Evolutionary conservation across 2,888 invertebrate species (phyloP), one percentile per base, ranked within the genome.

Genomic region (Latrodectus elegans): DNA sequence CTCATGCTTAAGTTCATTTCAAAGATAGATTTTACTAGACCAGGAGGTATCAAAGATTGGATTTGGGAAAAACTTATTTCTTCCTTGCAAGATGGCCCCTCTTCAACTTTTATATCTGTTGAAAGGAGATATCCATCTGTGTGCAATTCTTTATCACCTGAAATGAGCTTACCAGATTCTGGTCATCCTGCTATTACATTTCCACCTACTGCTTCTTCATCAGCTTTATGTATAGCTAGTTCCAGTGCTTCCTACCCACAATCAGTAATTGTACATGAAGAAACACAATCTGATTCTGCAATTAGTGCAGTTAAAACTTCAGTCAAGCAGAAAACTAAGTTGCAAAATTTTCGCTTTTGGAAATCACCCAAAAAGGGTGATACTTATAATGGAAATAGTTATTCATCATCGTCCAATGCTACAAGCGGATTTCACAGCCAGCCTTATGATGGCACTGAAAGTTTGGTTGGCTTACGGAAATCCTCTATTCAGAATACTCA

Each of bases 1-100:
- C 10, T 70, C 6, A 64, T 80, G 10, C 68, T 89, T 49, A 75
- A 53, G 38, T 84, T 38, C 51, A 60, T 89, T 17, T 84, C 89
- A 9, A 89, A 80, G 73, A 84, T 89, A 70, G 89, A 89, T 77
- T 89, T 89, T 53, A 89, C 86, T 11, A 88, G 85, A 55, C 72
- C 76, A 38, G 70, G 80, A 12, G 8, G 11, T 71, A 49, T 78
- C 11, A 70, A 82, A 49, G 77, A 84, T 9, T 88, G 88, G 88
- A 55, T 85, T 17, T 85, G 84, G 88, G 77, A 84, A 8, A 81
- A 71, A 74, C 74, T 88, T 17, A 85, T 85, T 38, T 60, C 38
- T 17, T 88, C 88, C 38, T 49, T 88, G 10, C 49, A 10, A 49
- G 65, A 84, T 72, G n/a, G 60, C n/a, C 22, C 65, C 12, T 65